A percentile compares a stretch with the other conserved stretches of the same genome.
Conservation (phyloP, 2,888 invertebrate species). For the Eupithecia insigniata region DNA sequence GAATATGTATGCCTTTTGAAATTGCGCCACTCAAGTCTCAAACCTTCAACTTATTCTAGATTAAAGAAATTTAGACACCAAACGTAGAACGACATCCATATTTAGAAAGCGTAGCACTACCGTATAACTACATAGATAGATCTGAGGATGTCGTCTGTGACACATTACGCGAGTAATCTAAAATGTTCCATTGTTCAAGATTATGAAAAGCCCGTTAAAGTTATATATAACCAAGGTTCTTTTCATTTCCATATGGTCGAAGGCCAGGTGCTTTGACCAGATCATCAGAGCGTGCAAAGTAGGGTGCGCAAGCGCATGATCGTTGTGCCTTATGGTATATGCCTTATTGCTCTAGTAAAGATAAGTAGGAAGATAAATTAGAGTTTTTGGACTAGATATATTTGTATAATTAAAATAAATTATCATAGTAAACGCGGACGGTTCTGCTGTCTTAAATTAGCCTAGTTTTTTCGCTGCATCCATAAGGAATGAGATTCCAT, state of each 20-base stretch:
- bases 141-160: not conserved
- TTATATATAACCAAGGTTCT: constrained; percentile 4
- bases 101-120: not conserved
- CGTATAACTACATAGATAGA: not conserved
- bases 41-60: too few relatives aligned
- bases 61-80: not conserved
- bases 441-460: not conserved
- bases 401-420: not conserved
- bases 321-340: not conserved
- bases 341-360: not conserved
- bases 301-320: constrained; percentile 37
- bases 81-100: not conserved
- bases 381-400: not conserved
- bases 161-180: not conserved
- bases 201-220: not conserved
- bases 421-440: not conserved
- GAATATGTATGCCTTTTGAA: too few relatives aligned
- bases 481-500: not conserved
- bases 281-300: constrained; percentile 46
- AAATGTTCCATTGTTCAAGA: constrained; percentile 2
- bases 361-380: not conserved
- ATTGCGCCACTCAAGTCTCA: too few relatives aligned
- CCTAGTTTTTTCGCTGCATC: not conserved
- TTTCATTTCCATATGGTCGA: constrained; percentile 32
- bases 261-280: constrained; percentile 39